Evolutionary conservation across 2,113 vertebrate genomes (phyloP), one percentile per base, ranked within the genome.

Genomic region (Notiomystis cincta): DNA sequence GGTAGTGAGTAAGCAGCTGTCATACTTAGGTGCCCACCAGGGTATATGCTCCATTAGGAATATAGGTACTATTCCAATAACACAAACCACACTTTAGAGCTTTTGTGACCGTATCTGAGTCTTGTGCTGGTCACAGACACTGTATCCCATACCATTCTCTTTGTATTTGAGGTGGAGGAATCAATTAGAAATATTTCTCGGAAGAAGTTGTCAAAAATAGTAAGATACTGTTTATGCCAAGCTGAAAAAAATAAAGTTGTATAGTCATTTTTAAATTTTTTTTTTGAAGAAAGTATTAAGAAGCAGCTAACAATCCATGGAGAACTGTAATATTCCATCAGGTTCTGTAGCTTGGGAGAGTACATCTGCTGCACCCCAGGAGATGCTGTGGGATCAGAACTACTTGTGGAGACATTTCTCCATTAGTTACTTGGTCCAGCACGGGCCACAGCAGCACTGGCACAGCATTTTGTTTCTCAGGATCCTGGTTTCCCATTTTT

Each of bases 11-110:
- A 22, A 62, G 47, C 8, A 9, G 33, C 56, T 61, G 27, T 27
- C 5, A 24, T 7, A 31, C 17, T 86, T 47, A 20, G 23, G 17
- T 60, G 50, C 45, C 47, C 21, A 5, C 31, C 5, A 6, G 28
- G 30, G 9, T 48, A 3, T 38, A 27, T 47, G 35, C 33, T 62
- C 23, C 44, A 7, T 13, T 11, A 71, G 27, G 47, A 62, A 35
- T 37, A 47, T 0, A 35, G 42, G 8, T 42, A 23, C 37, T 37
- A 11, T 73, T 69, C 45, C 5, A 38, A 0, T 73, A 53, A 38
- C 20, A 54, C 20, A 47, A 33, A 51, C 2, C 5, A 40, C 25
- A 5, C 28, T 11, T 72, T 3, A 45, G 40, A 62, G 47, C 37
- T 62, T 71, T 30, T n/a, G 51, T 45, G 69, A 11, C 25, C 53